Conservation (phyloP, 2,888 invertebrate genomes). For the Idaea dimidiata region DNA sequence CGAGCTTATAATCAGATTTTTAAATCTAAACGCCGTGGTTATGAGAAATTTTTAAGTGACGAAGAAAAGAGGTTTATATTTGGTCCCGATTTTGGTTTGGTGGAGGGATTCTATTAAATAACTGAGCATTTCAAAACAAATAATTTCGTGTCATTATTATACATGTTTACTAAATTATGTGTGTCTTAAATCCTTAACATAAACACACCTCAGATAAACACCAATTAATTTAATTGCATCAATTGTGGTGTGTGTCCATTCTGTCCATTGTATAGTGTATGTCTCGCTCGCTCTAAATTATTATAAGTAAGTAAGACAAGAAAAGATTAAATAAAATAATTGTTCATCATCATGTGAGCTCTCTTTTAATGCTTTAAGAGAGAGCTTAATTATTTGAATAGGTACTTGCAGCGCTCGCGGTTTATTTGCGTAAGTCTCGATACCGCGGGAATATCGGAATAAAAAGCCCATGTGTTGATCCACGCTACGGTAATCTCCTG, state of each 20-base stretch:
- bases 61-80: conserved; percentile 84
- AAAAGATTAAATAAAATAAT: not conserved
- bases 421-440: too few relatives aligned
- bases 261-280: conserved; percentile 13
- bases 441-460: too few relatives aligned
- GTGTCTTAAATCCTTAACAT: not conserved
- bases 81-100: conserved; percentile 47
- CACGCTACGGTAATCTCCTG: too few relatives aligned
- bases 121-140: conserved; percentile 6
- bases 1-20: conserved; percentile 63
- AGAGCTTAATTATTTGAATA: too few relatives aligned
- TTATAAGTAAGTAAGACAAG: not conserved
- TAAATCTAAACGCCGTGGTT: conserved; percentile 77
- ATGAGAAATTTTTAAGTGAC: conserved; percentile 83
- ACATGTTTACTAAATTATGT: not conserved
- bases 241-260: conserved; percentile 6
- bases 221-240: conserved; percentile 1
- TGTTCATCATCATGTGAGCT: too few relatives aligned
- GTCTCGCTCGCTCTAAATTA: not conserved
- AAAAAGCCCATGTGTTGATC: too few relatives aligned
- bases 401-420: too few relatives aligned
- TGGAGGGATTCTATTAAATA: conserved; percentile 57
- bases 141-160: conserved; percentile 8
- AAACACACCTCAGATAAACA: too few relatives aligned
- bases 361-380: too few relatives aligned